These are phyloP conservation scores for Pseudomugil gertrudae DNA, from an alignment of 2,797 vertebrate species.

Conservation along the genomic window DNA sequence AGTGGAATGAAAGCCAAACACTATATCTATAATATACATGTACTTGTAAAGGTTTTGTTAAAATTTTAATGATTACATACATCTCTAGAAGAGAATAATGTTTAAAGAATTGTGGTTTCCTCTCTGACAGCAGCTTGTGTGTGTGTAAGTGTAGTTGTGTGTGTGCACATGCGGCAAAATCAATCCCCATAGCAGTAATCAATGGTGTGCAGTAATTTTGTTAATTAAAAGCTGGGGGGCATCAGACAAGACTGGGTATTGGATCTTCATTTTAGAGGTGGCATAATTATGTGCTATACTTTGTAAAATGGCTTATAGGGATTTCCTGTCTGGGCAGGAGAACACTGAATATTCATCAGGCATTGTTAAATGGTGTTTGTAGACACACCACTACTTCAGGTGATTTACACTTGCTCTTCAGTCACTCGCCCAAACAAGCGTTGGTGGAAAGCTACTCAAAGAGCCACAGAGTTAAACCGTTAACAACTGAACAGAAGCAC, in stretches of 20 bases:
- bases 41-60: conserved; percentile 37
- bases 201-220: conserved; percentile 81
- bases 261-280: conserved; percentile 77
- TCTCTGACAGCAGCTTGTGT: conserved; percentile 58
- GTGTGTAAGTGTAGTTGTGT: conserved; percentile 42
- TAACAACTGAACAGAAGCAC: conserved; percentile 25
- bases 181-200: conserved; percentile 81
- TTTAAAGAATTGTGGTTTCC: conserved; percentile 50
- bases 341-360: conserved; percentile 83
- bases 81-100: neutral
- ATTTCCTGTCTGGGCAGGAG: conserved; percentile 61
- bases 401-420: conserved; percentile 59
- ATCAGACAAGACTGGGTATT: conserved; percentile 68
- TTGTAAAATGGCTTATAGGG: conserved; percentile 79
- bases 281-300: conserved; percentile 78
- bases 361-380: conserved; percentile 80
- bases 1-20: conserved; percentile 15
- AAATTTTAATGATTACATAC: conserved; percentile 28
- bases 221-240: conserved; percentile 86
- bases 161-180: conserved; percentile 51
- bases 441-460: conserved; percentile 46
- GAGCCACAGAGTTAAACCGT: conserved; percentile 32
- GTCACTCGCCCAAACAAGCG: conserved; percentile 52
- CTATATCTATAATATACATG: conserved; percentile 47
- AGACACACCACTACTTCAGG: conserved; percentile 68